Percentiles rank a stretch among this genome's conserved stretches.
These are phyloP conservation scores for Myripristis jacobus DNA, from an alignment of 2,797 vertebrate genomes.

Conservation along the genomic window DNA sequence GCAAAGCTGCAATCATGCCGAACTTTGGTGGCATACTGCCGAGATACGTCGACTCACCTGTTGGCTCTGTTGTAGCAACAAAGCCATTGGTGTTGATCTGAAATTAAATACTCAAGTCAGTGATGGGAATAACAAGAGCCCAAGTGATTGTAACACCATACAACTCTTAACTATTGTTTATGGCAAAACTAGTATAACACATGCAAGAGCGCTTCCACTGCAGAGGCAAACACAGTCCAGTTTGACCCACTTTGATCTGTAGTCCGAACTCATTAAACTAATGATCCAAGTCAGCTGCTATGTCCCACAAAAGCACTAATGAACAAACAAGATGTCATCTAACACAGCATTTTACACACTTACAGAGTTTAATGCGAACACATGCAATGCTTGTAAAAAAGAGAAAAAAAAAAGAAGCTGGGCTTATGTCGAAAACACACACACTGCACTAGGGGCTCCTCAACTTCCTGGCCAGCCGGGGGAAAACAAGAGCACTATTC, in stretches of 20 bases:
- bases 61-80: conserved; percentile 85
- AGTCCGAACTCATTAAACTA: conserved; percentile 70
- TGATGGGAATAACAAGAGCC: conserved; percentile 13
- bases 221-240: conserved; percentile 31
- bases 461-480: conserved; percentile 64
- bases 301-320: conserved; percentile 47
- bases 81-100: conserved; percentile 93
- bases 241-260: conserved; percentile 66
- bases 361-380: conserved; percentile 48
- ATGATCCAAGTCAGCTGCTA: conserved; percentile 61
- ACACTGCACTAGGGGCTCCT: conserved; percentile 49
- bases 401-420: conserved; percentile 22
- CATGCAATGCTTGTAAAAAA: conserved; percentile 53
- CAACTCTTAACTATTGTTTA: conserved; percentile 19
- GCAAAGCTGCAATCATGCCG: conserved; percentile 84
- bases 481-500: conserved; percentile 71
- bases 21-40: conserved; percentile 87
- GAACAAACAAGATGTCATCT: conserved; percentile 62
- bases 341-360: conserved; percentile 42
- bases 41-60: conserved; percentile 83
- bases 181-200: conserved; percentile 20
- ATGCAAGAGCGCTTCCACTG: conserved; percentile 26
- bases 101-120: conserved; percentile 40
- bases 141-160: background rate
- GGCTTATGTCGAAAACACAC: conserved; percentile 60